Base-by-base conservation (phyloP, 2,888 invertebrate genomes). In the Erebia epiphron region DNA sequence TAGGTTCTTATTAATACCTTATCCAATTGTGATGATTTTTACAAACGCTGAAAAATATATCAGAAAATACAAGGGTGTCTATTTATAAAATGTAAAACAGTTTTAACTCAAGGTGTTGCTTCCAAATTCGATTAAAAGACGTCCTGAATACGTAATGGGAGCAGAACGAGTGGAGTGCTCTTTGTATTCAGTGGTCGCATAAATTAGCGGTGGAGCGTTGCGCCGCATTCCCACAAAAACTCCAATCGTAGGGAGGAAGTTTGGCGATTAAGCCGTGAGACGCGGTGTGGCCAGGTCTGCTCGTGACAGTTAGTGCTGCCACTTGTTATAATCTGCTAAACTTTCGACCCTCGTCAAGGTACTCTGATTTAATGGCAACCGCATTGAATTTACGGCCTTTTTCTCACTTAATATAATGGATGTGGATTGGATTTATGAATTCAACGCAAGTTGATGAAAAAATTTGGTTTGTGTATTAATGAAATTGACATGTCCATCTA, bases 281-380 rank as follows among this genome's bases (percentile, higher is more conserved):
- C 91, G 92, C 89, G 90, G 90, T 83, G 78, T 79, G 86, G 90
- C 87, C 91, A 90, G 90, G 90, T 86, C 91, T 93, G 92, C 81
- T 84, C 83, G 83, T 87, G 92, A 92, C 92, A 93, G 91, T 91
- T 91, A 92, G 91, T 91, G 90, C 90, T 84, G 86, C 90, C 91
- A 91, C 91, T 92, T 91, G 89, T 90, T 92, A 92, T 92, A 92
- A 91, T 91, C 89, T 88, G 89, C 89, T 88, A 83, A 92, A 93
- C 90, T 92, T 92, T 88, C 85, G 87, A 91, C 92, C 92, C 91
- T 89, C 90, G 90, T 92, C 89, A 91, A 92, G 92, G 91, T 91
- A 87, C 82, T 83, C 84, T 82, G 86, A 86, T 90, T 91, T 88
- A 90, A 92, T 90, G 88, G 89, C 83, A 86, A 86, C 86, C 85